These are phyloP conservation scores for Microplitis demolitor DNA, from an alignment of 1,140 invertebrate genomes.

Conservation along the genomic window DNA sequence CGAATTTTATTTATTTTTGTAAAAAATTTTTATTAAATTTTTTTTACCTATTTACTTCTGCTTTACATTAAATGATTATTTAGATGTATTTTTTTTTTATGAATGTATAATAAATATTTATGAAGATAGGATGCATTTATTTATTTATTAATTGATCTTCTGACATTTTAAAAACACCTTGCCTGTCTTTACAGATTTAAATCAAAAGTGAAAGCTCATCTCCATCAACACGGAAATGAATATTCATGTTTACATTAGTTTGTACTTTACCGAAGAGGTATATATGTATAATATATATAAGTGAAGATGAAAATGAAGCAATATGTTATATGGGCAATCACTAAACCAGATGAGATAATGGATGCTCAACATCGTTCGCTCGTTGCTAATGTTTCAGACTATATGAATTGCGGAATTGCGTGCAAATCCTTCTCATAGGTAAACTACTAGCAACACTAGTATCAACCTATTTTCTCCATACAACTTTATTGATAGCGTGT, in stretches of 20 bases:
- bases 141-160: too few relatives aligned
- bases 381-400: constrained; percentile 19
- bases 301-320: constrained; percentile 30
- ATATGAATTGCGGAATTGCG: constrained; percentile 32
- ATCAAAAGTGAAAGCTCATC: too few relatives aligned
- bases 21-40: too few relatives aligned
- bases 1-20: too few relatives aligned
- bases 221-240: constrained; percentile 3
- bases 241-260: constrained; percentile 9
- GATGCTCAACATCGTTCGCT: constrained; percentile 23
- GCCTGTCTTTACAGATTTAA: too few relatives aligned
- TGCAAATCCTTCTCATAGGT: constrained; percentile 17
- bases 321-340: constrained; percentile 24
- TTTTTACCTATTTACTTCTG: too few relatives aligned
- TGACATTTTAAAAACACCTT: too few relatives aligned
- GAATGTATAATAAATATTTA: too few relatives aligned
- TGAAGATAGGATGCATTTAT: too few relatives aligned
- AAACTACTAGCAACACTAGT: neutral
- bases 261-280: too few relatives aligned
- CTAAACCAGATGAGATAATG: constrained; percentile 28
- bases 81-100: too few relatives aligned
- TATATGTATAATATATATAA: neutral
- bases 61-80: too few relatives aligned
- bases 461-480: constrained; percentile 12
- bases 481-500: constrained; percentile 4